These are phyloP conservation scores for Contarinia nasturtii DNA, from an alignment of 1,140 invertebrate genomes.

Conservation along the genomic window DNA sequence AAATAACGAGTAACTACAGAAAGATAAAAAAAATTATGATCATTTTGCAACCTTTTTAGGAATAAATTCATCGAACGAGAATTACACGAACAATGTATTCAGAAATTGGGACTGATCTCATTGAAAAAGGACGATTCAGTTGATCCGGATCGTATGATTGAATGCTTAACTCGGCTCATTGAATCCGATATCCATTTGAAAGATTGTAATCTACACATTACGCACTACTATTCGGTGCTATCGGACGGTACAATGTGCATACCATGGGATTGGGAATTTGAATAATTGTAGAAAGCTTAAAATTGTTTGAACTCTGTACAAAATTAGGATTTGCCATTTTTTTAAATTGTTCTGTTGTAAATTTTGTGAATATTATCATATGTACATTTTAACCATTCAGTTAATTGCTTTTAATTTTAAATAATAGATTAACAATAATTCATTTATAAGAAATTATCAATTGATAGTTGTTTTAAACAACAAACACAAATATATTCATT, in stretches of 20 bases:
- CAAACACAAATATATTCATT: too few relatives aligned
- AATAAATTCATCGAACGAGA: slow-evolving; percentile 59
- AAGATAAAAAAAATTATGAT: too few relatives aligned
- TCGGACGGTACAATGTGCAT: slow-evolving; percentile 79
- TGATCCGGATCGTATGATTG: slow-evolving; percentile 72
- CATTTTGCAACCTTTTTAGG: slow-evolving; percentile 27
- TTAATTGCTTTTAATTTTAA: too few relatives aligned
- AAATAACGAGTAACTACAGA: not conserved
- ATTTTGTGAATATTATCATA: too few relatives aligned
- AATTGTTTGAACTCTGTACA: too few relatives aligned
- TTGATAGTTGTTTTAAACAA: too few relatives aligned
- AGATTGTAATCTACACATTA: slow-evolving; percentile 49
- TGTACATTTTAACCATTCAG: too few relatives aligned
- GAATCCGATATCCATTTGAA: slow-evolving; percentile 24
- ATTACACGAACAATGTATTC: slow-evolving; percentile 41
- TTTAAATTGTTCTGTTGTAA: too few relatives aligned
- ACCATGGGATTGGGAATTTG: slow-evolving; percentile 56
- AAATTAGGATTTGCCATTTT: too few relatives aligned
- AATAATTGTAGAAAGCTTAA: not conserved
- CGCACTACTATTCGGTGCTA: slow-evolving; percentile 81
- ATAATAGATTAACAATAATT: too few relatives aligned
- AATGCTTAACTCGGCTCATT: slow-evolving; percentile 55
- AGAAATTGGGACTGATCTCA: slow-evolving; percentile 41
- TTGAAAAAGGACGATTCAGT: slow-evolving; percentile 79
- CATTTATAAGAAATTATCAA: too few relatives aligned